phyloP scores from a whole-genome alignment of 2,888 invertebrate genomes.

The Bedellia somnulentella region DNA sequence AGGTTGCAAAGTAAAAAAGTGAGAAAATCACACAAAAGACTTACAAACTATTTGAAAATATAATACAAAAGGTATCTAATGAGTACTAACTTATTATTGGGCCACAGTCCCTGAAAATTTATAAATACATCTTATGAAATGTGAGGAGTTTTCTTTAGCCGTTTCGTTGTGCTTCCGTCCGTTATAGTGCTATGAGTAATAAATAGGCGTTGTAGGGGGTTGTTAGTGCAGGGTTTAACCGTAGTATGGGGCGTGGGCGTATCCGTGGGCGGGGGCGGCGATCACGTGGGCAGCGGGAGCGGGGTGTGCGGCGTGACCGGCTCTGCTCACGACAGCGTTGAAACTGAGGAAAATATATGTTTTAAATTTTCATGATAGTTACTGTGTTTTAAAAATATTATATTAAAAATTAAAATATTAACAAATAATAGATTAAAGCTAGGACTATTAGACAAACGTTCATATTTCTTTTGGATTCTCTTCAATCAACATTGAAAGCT shows the following conservation, averaged over 20 bases:
- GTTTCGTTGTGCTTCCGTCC: slow-evolving; percentile 34
- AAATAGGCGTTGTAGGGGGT: slow-evolving; percentile 37
- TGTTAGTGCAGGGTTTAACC: slow-evolving; percentile 28
- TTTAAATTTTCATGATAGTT: background rate
- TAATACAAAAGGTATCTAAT: slow-evolving; percentile 39
- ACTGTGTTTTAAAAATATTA: background rate
- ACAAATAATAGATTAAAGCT: too few species aligned
- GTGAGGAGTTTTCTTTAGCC: slow-evolving; percentile 19
- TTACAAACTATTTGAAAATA: slow-evolving; percentile 48
- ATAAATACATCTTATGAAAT: slow-evolving; percentile 45
- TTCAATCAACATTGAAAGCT: too few species aligned
- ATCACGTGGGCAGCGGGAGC: slow-evolving; percentile 22
- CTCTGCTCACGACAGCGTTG: slow-evolving; percentile 61
- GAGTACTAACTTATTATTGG: slow-evolving; percentile 23
- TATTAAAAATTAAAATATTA: too few species aligned
- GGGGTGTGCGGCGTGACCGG: slow-evolving; percentile 59
- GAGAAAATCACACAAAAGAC: slow-evolving; percentile 22
- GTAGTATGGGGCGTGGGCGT: slow-evolving; percentile 31
- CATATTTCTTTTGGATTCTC: too few species aligned
- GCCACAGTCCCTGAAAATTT: slow-evolving; percentile 25
- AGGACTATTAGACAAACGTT: too few species aligned
- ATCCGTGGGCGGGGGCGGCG: slow-evolving; percentile 33
- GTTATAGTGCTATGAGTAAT: slow-evolving; percentile 37
- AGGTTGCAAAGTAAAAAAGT: slow-evolving; percentile 15
- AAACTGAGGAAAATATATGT: slow-evolving; percentile 32